Evolutionary conservation across 2,113 vertebrate genomes (phyloP), one percentile per base, ranked within the genome.

Genomic region (Prietella phreatophila): DNA sequence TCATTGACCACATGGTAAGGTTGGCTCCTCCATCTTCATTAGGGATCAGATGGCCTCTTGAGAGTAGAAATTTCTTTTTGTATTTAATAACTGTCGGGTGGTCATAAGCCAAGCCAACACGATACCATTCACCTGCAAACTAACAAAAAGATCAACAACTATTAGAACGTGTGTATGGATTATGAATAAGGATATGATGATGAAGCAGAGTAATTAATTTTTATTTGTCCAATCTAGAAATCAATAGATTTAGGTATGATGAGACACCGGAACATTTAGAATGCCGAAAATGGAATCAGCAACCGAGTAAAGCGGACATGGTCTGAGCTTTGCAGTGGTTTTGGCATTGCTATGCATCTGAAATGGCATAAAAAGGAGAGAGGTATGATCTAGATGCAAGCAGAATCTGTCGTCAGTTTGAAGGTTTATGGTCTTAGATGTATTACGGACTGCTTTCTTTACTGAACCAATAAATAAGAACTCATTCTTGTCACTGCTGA

Each of bases 51-150:
- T 82, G 25, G 10, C 87, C 89, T 89, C 75, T 63, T 61, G 81
- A 83, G 82, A 89, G 67, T 56, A 53, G 53, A 22, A 88, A 5
- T 6, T n/a, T 58, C 30, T 19, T 50, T 78, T 82, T 86, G 79
- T 75, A 58, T 60, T 39, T 83, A n/a, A 78, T 69, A 61, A 89
- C 89, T 13, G 27, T 3, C 5, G 53, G 73, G 8, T 87, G 83
- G 19, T 90, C 86, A 76, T 89, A 89, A 42, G 88, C 90, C 63
- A 87, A 22, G 63, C 86, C 91, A 82, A 91, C 61, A 22, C 91
- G 91, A 65, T 89, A 92, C 91, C 90, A 92, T 65, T 89, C 87
- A 63, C 90, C 91, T 89, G 90, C 8, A 88, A 91, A 91, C 88
- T 91, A 85, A 88, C n/a, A 88, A 39, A 39, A 69, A 78, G 19